These are phyloP conservation scores for Emydoidea blandingii DNA, from an alignment of 2,797 vertebrate species.

Conservation along the genomic window DNA sequence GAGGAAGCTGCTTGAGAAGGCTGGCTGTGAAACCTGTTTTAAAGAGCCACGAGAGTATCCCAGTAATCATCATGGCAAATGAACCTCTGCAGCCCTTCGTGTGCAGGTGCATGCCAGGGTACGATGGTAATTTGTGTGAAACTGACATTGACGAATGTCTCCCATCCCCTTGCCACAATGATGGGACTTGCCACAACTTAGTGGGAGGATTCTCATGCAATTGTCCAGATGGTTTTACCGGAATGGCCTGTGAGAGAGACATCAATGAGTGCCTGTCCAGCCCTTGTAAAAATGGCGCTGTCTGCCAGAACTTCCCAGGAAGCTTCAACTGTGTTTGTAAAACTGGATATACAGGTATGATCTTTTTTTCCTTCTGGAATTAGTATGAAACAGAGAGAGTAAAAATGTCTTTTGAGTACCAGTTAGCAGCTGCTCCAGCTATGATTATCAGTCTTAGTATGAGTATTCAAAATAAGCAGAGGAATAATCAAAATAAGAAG, in stretches of 20 bases:
- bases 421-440: background rate
- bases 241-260: slow-evolving; percentile 96
- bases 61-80: slow-evolving; percentile 92
- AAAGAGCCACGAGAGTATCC: slow-evolving; percentile 89
- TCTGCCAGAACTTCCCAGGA: slow-evolving; percentile 95
- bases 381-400: fast-evolving
- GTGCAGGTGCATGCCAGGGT: slow-evolving; percentile 94
- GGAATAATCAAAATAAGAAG: background rate
- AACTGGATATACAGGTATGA: slow-evolving; percentile 94
- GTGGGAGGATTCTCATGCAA: slow-evolving; percentile 97
- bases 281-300: slow-evolving; percentile 90
- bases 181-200: slow-evolving; percentile 93
- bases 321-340: slow-evolving; percentile 97
- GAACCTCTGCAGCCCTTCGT: slow-evolving; percentile 90
- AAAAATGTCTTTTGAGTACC: background rate
- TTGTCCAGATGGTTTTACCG: slow-evolving; percentile 95
- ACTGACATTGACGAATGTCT: slow-evolving; percentile 94
- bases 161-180: slow-evolving; percentile 93
- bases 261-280: slow-evolving; percentile 95
- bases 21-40: slow-evolving; percentile 86
- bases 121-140: slow-evolving; percentile 91
- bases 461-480: background rate
- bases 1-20: slow-evolving; percentile 92
- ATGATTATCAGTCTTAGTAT: background rate
- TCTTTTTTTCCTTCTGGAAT: background rate